Percentiles rank a stretch among this genome's conserved stretches.
Evolutionary conservation across 2,797 vertebrate genomes (phyloP).

Genomic region (Rhinophrynus dorsalis): DNA sequence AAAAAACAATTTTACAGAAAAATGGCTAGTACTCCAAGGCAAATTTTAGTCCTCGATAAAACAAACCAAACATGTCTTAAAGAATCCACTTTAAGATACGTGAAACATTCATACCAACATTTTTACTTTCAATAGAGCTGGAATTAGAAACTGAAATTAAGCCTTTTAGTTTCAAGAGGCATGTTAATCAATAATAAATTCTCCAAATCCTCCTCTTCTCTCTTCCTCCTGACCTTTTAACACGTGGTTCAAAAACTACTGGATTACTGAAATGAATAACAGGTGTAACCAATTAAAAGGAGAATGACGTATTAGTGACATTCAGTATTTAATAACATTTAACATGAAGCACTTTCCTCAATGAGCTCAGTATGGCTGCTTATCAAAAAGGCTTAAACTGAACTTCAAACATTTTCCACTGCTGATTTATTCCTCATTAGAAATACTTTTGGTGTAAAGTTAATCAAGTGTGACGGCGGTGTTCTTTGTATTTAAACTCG

Average conservation of each 20-base stretch:
- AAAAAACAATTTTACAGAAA: too few species aligned
- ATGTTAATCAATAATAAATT: too few species aligned
- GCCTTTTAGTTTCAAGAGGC: too few species aligned
- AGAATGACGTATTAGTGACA: slow-evolving; percentile 62
- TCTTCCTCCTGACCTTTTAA: slow-evolving; percentile 68
- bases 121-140: too few species aligned
- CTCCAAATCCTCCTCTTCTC: too few species aligned
- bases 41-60: too few species aligned
- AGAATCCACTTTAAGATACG: too few species aligned
- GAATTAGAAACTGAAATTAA: too few species aligned
- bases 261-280: slow-evolving; percentile 78
- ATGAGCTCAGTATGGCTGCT: slow-evolving; percentile 60
- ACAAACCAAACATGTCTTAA: too few species aligned
- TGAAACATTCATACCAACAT: too few species aligned
- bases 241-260: slow-evolving; percentile 59
- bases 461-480: slow-evolving; percentile 57
- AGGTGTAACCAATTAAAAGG: slow-evolving; percentile 81
- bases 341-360: slow-evolving; percentile 54
- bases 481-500: slow-evolving; percentile 51
- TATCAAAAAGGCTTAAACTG: slow-evolving; percentile 52
- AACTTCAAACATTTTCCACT: slow-evolving; percentile 61
- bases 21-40: too few species aligned
- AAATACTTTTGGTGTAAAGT: slow-evolving; percentile 57
- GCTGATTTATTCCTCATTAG: slow-evolving; percentile 66
- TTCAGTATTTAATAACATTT: slow-evolving; percentile 52